Base-by-base conservation (phyloP, 2,888 invertebrate genomes). In the Aplocera efformata region DNA sequence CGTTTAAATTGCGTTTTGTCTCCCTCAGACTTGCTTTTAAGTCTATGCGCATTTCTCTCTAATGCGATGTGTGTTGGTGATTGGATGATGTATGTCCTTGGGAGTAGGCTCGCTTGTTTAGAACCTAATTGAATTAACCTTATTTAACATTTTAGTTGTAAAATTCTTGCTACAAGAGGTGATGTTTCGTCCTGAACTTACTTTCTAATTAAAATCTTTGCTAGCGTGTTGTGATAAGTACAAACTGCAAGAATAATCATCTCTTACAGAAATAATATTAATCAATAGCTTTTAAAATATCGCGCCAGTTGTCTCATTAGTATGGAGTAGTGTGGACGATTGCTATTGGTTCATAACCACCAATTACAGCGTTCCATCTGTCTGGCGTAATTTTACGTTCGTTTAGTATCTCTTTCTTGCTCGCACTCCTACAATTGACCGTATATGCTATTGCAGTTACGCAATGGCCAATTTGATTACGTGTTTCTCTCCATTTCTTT, bases 281-380 rank as follows among this genome's bases (percentile, higher is more conserved):
- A 8, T 32, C 6, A 13, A 22, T 5, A 17, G 3, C 5, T 3
- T 72, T 79, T 37, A 53, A 63, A 77, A 51, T 60, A 71, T 75
- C 61, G 64, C 80, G 78, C 72, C 30, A 13, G 28, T 8, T 42
- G 10, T 51, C 39, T 67, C 55, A 58, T 58, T 64, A 55, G 48
- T 50, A 52, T 66, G 52, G 47, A 65, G 61, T 53, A 74, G 82
- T 88, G 86, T 88, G 88, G 85, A 79, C 73, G 50, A 63, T 69
- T 71, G 56, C 61, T 66, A 89, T 90, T 90, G 75, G 90, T 65
- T 63, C 63, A 58, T 50, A 42, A 55, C 42, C 54, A 65, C 93
- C 92, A 93, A 93, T 93, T 56, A 71, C 40, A 78, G 64, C 63
- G 63, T 89, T 92, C 92, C 93, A 94, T 92, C 93, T 92, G 92